Percentiles rank a stretch among this genome's conserved stretches.
Evolutionary conservation across 2,888 invertebrate genomes (phyloP).

Genomic region (Sarcophaga caerulescens): DNA sequence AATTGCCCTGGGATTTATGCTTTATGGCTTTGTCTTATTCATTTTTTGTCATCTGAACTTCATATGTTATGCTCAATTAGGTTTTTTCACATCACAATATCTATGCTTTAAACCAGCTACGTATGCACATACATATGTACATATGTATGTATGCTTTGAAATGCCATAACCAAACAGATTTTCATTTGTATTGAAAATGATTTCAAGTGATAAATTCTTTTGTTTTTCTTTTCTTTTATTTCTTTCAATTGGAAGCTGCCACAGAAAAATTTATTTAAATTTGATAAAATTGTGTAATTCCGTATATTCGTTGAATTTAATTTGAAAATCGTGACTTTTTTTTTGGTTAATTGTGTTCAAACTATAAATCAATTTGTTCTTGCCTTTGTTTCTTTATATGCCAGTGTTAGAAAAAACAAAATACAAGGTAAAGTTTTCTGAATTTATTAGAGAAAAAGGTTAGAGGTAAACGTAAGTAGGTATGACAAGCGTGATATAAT

Average conservation of each 20-base stretch:
- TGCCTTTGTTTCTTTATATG: not conserved
- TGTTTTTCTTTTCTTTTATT: not conserved
- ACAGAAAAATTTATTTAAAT: conserved; percentile 35
- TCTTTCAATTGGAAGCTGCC: not conserved
- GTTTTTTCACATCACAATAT: conserved; percentile 26
- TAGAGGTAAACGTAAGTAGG: not conserved
- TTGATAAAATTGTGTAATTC: conserved; percentile 41
- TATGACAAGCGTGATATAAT: conserved; percentile 51
- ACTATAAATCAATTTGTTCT: conserved; percentile 59
- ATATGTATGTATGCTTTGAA: too few relatives aligned
- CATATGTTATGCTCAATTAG: conserved; percentile 52
- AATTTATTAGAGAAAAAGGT: not conserved
- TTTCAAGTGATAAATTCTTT: conserved; percentile 3
- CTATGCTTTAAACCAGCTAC: conserved; percentile 17
- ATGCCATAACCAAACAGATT: too few relatives aligned
- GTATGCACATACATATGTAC: too few relatives aligned
- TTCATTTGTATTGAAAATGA: not conserved
- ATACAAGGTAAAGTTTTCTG: not conserved
- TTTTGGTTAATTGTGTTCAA: conserved; percentile 42
- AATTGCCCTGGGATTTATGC: conserved; percentile 56
- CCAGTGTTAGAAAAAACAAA: conserved; percentile 1
- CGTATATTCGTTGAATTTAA: conserved; percentile 47
- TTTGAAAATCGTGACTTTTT: conserved; percentile 50
- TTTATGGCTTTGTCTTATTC: conserved; percentile 42
- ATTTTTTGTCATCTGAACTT: conserved; percentile 39